Evolutionary conservation across 2,113 vertebrate species (phyloP).

Genomic region (Orthonyx spaldingii): DNA sequence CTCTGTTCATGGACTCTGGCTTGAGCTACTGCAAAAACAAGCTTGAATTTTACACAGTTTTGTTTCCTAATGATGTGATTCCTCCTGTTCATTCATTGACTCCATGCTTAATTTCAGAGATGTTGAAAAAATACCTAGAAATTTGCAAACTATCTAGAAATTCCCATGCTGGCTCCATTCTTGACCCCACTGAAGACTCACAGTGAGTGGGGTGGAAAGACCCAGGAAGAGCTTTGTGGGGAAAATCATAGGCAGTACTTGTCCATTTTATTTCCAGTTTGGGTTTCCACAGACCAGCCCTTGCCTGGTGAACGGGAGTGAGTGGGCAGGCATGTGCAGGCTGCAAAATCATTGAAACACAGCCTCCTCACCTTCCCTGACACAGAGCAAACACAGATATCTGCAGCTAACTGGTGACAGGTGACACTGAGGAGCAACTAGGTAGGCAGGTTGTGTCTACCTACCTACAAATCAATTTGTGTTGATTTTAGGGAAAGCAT

Average conservation of each 20-base stretch:
- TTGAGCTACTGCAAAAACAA: background rate
- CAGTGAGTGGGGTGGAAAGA: background rate
- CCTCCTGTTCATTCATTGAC: background rate
- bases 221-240: accelerated
- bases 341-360: background rate
- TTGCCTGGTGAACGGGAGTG: background rate
- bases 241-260: background rate
- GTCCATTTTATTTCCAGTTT: background rate
- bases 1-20: background rate
- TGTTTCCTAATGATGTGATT: background rate
- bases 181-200: background rate
- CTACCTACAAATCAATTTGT: too few relatives aligned
- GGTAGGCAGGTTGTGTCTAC: background rate
- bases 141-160: background rate
- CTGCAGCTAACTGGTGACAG: background rate
- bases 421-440: background rate
- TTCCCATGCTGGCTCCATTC: background rate
- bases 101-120: background rate
- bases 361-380: background rate
- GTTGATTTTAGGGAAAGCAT: background rate
- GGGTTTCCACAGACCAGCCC: background rate
- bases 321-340: background rate
- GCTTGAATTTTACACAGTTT: background rate
- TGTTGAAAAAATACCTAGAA: background rate
- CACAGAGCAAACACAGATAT: background rate